A percentile compares a stretch with the other conserved stretches of the same genome.
Evolutionary conservation across 2,797 vertebrate species (phyloP).

Genomic region (Artibeus lituratus): DNA sequence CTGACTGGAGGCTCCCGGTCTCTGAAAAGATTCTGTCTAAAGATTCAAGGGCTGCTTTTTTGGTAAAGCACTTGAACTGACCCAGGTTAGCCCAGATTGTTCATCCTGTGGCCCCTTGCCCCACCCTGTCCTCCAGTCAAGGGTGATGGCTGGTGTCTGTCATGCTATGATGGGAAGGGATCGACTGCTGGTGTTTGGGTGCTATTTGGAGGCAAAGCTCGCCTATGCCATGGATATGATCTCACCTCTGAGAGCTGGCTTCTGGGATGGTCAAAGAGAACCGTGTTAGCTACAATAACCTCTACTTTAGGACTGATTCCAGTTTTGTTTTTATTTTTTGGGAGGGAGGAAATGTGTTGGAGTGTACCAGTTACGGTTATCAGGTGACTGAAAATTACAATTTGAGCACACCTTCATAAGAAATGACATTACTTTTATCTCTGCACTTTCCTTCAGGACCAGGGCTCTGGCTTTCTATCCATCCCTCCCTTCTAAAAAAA

Average conservation of each 20-base stretch:
- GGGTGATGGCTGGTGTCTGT: neutral
- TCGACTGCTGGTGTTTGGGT: neutral
- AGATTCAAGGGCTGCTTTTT: neutral
- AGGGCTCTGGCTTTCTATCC: neutral
- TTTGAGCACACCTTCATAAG: neutral
- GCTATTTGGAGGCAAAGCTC: neutral
- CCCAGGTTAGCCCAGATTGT: neutral
- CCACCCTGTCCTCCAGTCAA: neutral
- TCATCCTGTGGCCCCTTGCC: neutral
- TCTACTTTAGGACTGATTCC: neutral
- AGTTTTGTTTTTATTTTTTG: neutral
- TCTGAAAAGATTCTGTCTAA: neutral
- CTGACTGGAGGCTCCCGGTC: neutral
- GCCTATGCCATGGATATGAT: neutral
- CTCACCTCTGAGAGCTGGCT: neutral
- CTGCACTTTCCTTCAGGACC: neutral
- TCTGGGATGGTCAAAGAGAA: neutral
- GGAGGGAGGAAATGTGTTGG: neutral
- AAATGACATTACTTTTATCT: neutral
- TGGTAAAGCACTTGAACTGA: neutral
- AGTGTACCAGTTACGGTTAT: neutral
- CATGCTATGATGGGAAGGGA: neutral
- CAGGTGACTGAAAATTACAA: neutral
- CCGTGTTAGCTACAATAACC: neutral
- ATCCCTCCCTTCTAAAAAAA: constrained; percentile 18